phyloP scores from a whole-genome alignment of 2,888 invertebrate genomes.

The Orthosia gothica region DNA sequence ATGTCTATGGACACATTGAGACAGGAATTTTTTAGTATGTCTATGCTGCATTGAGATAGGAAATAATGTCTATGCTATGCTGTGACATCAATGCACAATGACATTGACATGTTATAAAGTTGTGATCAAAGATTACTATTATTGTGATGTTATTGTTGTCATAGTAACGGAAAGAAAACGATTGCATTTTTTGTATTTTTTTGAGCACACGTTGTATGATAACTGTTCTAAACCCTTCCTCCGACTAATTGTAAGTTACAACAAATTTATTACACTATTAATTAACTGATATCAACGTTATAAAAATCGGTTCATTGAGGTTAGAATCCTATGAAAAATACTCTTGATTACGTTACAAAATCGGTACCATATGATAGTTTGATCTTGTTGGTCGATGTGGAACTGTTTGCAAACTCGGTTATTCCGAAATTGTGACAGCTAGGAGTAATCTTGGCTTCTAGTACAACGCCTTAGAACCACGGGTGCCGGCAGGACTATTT shows the following conservation, averaged over 20 bases:
- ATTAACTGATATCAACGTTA: not conserved
- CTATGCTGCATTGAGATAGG: too few relatives aligned
- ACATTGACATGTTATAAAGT: too few relatives aligned
- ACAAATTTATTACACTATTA: not conserved
- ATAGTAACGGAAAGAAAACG: conserved; percentile 43
- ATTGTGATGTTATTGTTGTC: conserved; percentile 52
- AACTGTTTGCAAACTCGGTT: too few relatives aligned
- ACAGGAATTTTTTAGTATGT: too few relatives aligned
- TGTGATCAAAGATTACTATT: too few relatives aligned
- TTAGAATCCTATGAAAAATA: conserved; percentile 14
- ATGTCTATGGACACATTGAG: too few relatives aligned
- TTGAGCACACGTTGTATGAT: too few relatives aligned
- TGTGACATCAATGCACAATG: too few relatives aligned
- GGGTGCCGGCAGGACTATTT: too few relatives aligned
- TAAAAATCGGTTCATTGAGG: conserved; percentile 19
- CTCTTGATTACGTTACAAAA: not conserved
- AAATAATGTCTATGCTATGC: too few relatives aligned
- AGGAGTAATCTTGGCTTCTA: not conserved
- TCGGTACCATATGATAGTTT: not conserved
- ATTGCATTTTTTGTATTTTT: not conserved
- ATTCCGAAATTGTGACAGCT: not conserved
- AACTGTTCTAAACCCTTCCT: not conserved
- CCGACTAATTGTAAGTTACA: conserved; percentile 13
- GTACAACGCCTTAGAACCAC: not conserved
- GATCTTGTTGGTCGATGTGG: too few relatives aligned